A percentile compares a stretch with the other conserved stretches of the same genome.
Evolutionary conservation across 2,888 invertebrate genomes (phyloP).

Genomic region (Cheilosia grossa): DNA sequence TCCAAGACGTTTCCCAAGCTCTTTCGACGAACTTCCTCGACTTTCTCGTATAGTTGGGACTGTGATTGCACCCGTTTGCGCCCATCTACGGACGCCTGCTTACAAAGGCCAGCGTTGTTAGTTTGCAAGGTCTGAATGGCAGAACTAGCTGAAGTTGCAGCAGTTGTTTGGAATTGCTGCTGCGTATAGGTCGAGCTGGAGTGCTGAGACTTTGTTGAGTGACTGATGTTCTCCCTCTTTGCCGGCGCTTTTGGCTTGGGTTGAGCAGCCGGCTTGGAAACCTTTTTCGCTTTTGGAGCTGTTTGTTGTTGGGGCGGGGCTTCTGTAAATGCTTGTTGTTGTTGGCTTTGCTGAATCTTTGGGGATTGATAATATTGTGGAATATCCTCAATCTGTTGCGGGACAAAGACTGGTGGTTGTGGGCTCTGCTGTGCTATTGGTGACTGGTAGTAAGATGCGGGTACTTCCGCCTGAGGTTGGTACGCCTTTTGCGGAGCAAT

Average conservation of each 20-base stretch:
- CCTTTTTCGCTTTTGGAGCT: slow-evolving; percentile 5
- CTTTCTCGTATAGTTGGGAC: slow-evolving; percentile 61
- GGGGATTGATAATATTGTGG: slow-evolving; percentile 20
- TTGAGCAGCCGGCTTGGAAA: slow-evolving; percentile 74
- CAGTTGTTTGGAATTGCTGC: slow-evolving; percentile 51
- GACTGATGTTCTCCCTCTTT: slow-evolving; percentile 46
- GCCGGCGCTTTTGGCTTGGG: slow-evolving; percentile 68
- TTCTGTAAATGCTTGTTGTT: slow-evolving; percentile 15
- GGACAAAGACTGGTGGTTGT: slow-evolving; percentile 3
- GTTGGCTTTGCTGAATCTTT: slow-evolving; percentile 20
- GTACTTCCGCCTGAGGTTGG: slow-evolving; percentile 18
- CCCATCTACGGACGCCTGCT: slow-evolving; percentile 58
- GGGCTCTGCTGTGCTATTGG: slow-evolving; percentile 15
- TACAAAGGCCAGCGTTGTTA: slow-evolving; percentile 43
- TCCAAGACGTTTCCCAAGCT: slow-evolving; percentile 80
- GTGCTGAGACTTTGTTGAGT: slow-evolving; percentile 37
- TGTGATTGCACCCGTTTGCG: slow-evolving; percentile 77
- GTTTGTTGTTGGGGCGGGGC: slow-evolving; percentile 1
- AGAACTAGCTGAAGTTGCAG: slow-evolving; percentile 68
- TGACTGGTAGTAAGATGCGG: slow-evolving; percentile 22
- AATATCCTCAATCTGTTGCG: slow-evolving; percentile 7
- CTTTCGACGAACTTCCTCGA: slow-evolving; percentile 79
- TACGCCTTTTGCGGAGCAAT: slow-evolving; percentile 14
- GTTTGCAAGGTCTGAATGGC: slow-evolving; percentile 40
- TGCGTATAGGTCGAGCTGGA: slow-evolving; percentile 22